Evolutionary conservation across 2,797 vertebrate genomes (phyloP).

Genomic region (Hyperoplus lanceolatus): DNA sequence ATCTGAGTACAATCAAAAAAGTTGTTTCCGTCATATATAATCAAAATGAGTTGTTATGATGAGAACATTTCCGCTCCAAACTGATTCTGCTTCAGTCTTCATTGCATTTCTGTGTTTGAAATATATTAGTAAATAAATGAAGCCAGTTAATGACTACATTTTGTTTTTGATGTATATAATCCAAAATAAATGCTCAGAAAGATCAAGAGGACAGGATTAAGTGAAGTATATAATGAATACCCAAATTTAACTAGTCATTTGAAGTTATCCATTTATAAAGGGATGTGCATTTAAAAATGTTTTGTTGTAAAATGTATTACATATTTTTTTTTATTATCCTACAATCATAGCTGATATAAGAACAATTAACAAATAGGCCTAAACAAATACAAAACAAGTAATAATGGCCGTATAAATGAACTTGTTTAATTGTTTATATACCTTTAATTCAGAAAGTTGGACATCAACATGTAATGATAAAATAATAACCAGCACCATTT

Average conservation of each 20-base stretch:
- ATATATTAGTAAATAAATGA: neutral
- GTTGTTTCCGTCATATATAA: neutral
- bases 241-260: too few relatives aligned
- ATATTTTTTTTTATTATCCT: neutral
- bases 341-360: neutral
- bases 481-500: neutral
- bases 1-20: neutral
- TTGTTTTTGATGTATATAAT: neutral
- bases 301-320: too few relatives aligned
- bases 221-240: neutral
- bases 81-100: neutral
- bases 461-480: neutral
- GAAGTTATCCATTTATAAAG: too few relatives aligned
- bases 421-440: neutral
- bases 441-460: neutral
- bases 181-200: neutral
- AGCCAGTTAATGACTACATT: neutral
- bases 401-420: neutral
- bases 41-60: neutral
- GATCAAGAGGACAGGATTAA: too few relatives aligned
- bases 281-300: too few relatives aligned
- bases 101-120: neutral
- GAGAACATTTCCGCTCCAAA: slow-evolving; percentile 1
- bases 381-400: neutral
- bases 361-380: neutral